Evolutionary conservation across 2,113 vertebrate species (phyloP).

Genomic region (Hepsetus odoe): DNA sequence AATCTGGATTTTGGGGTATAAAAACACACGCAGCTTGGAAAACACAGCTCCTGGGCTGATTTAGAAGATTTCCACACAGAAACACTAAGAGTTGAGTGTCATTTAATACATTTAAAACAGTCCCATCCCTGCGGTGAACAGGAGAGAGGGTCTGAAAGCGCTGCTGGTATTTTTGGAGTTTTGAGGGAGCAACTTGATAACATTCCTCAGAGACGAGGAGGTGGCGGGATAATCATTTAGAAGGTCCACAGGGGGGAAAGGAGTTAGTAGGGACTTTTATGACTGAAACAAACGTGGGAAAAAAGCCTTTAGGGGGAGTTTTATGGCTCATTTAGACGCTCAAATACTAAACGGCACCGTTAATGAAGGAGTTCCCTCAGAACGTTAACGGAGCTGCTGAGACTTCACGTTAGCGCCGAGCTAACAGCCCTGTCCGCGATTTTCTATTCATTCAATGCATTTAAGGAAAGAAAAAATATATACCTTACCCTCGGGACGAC

Average conservation of each 20-base stretch:
- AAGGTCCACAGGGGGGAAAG: not conserved
- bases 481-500: conserved; percentile 32
- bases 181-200: conserved; percentile 31
- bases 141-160: too few species aligned
- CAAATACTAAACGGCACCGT: too few species aligned
- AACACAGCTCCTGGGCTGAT: too few species aligned
- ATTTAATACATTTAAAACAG: too few species aligned
- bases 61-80: too few species aligned
- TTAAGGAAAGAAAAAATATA: not conserved
- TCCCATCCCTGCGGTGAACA: too few species aligned
- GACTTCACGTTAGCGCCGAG: conserved; percentile 18
- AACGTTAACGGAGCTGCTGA: not conserved
- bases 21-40: too few species aligned
- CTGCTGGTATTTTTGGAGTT: conserved; percentile 41
- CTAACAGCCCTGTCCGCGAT: not conserved
- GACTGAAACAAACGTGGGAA: not conserved
- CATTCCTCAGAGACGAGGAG: conserved; percentile 3
- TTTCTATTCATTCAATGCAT: not conserved
- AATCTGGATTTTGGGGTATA: too few species aligned
- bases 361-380: not conserved
- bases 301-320: not conserved
- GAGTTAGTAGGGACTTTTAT: not conserved
- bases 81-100: too few species aligned
- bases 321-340: too few species aligned
- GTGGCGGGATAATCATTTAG: conserved; percentile 16